Percentiles rank a stretch among this genome's conserved stretches.
Evolutionary conservation across 2,113 vertebrate genomes (phyloP).

Genomic region (Megaceryle torquata): DNA sequence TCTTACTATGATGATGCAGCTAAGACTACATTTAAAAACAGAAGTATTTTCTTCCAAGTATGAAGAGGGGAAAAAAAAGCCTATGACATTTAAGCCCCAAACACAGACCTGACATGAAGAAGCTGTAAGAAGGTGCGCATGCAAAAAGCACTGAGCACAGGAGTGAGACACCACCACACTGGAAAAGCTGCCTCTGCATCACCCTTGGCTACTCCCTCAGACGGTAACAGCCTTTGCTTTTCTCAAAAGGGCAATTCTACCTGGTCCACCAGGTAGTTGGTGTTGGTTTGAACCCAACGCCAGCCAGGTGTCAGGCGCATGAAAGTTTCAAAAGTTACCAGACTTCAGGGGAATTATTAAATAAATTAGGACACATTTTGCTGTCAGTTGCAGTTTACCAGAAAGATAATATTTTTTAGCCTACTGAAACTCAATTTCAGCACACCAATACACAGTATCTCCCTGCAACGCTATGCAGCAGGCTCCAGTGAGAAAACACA

Average conservation of each 20-base stretch:
- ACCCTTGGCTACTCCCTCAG: neutral
- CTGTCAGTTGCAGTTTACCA: neutral
- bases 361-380: neutral
- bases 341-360: neutral
- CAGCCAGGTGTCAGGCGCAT: rapidly evolving
- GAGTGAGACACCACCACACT: neutral
- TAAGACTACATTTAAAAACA: neutral
- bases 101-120: neutral
- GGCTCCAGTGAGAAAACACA: neutral
- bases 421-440: neutral
- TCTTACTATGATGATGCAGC: neutral
- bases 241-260: neutral
- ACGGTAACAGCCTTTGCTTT: neutral
- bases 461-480: neutral
- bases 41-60: neutral
- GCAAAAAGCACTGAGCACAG: neutral
- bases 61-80: neutral
- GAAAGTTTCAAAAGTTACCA: neutral
- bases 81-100: neutral
- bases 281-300: neutral
- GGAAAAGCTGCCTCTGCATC: neutral
- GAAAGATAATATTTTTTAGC: neutral
- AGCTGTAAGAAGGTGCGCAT: neutral
- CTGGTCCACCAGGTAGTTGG: no score
- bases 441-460: neutral